A percentile compares a stretch with the other conserved stretches of the same genome.
These are phyloP conservation scores for Parnassius orleans DNA, from an alignment of 2,888 invertebrate species.

Conservation along the genomic window DNA sequence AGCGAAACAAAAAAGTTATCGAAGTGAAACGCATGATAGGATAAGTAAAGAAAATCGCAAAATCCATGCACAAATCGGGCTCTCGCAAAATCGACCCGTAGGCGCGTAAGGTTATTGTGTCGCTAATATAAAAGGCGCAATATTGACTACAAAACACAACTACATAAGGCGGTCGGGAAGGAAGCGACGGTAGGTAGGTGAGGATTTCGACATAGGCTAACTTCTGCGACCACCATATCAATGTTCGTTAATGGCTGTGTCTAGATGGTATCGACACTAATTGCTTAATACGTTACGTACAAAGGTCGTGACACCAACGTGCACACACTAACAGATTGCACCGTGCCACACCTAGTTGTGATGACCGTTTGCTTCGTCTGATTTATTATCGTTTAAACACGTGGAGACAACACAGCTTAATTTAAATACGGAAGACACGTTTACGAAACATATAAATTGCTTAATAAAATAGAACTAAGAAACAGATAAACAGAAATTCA, in stretches of 20 bases:
- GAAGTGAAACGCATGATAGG: background rate
- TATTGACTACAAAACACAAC: slow-evolving; percentile 51
- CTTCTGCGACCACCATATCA: slow-evolving; percentile 65
- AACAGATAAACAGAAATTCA: background rate
- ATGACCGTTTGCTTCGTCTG: slow-evolving; percentile 70
- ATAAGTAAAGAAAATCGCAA: slow-evolving; percentile 42
- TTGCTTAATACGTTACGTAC: slow-evolving; percentile 26
- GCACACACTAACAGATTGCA: slow-evolving; percentile 54
- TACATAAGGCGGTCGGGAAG: slow-evolving; percentile 36
- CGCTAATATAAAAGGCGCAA: slow-evolving; percentile 49
- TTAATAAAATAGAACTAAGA: background rate
- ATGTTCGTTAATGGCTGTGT: slow-evolving; percentile 9
- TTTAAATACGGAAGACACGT: slow-evolving; percentile 18
- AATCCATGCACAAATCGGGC: slow-evolving; percentile 72
- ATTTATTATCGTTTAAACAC: slow-evolving; percentile 38
- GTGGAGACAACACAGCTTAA: slow-evolving; percentile 61
- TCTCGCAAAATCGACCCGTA: slow-evolving; percentile 58
- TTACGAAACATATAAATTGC: no score
- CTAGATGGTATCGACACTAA: slow-evolving; percentile 17
- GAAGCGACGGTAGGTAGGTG: slow-evolving; percentile 33
- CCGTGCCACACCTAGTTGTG: slow-evolving; percentile 77
- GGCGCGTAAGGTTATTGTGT: slow-evolving; percentile 38
- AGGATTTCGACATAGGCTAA: slow-evolving; percentile 60
- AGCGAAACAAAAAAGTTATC: slow-evolving; percentile 25
- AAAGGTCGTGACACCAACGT: slow-evolving; percentile 47